Evolutionary conservation across 2,113 vertebrate species (phyloP).

Genomic region (Lampris incognitus): DNA sequence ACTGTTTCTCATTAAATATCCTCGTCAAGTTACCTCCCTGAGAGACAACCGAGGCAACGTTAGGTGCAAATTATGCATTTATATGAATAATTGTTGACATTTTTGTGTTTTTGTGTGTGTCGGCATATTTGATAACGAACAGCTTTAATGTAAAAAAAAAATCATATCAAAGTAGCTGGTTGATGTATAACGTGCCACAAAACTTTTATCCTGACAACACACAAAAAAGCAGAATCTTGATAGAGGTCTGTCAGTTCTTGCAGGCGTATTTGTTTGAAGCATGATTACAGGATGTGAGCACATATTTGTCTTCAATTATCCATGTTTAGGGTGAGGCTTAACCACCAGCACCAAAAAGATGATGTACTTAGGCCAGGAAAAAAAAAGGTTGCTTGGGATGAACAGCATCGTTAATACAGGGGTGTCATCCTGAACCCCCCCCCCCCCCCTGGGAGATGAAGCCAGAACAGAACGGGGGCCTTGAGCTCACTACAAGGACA

Average conservation of each 20-base stretch:
- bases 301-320: conserved; percentile 25
- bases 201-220: neutral
- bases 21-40: conserved; percentile 49
- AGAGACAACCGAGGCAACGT: conserved; percentile 21
- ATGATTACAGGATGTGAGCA: conserved; percentile 3
- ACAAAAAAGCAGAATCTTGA: neutral
- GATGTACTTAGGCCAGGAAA: conserved; percentile 20
- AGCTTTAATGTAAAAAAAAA: neutral
- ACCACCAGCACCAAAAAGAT: neutral
- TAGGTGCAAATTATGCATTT: conserved; percentile 33
- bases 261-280: neutral
- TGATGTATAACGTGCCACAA: neutral
- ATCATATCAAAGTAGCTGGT: neutral
- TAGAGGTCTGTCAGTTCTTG: neutral
- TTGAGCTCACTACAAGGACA: conserved; percentile 37
- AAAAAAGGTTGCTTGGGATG: conserved; percentile 8
- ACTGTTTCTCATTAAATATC: conserved; percentile 43
- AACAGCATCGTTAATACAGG: conserved; percentile 28
- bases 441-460: conserved; percentile 28
- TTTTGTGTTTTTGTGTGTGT: conserved; percentile 1
- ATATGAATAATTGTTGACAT: conserved; percentile 3
- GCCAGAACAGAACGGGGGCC: conserved; percentile 51
- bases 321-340: conserved; percentile 6
- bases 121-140: conserved; percentile 10
- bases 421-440: conserved; percentile 33